Evolutionary conservation across 53 echinoderm and acorn worm genomes (phyloP).

Genomic region (Temnopleurus reevesii): DNA sequence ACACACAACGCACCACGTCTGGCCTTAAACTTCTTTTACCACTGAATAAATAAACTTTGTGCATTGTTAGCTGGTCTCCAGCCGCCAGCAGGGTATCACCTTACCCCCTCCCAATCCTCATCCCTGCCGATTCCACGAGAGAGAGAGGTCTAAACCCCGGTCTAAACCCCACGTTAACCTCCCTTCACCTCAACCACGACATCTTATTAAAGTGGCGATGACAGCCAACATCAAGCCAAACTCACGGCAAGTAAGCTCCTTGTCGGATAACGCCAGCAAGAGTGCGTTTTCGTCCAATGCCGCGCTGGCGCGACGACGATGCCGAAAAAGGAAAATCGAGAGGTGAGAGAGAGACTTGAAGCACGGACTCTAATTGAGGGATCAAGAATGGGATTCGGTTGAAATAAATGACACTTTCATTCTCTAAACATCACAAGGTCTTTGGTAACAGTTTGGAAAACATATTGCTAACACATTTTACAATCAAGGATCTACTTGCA

Average conservation of each 20-base stretch:
- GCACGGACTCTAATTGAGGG: slow-evolving; percentile 29
- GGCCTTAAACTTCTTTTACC: slow-evolving; percentile 43
- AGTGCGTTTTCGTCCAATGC: slow-evolving; percentile 20
- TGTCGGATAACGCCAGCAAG: slow-evolving; percentile 23
- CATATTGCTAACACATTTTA: slow-evolving; percentile 52
- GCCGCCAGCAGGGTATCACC: slow-evolving; percentile 9
- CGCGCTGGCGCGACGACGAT: background rate
- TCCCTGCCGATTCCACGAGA: slow-evolving; percentile 3
- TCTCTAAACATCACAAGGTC: slow-evolving; percentile 42
- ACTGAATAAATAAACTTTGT: slow-evolving; percentile 37
- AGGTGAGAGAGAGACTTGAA: background rate
- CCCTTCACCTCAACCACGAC: slow-evolving; percentile 28
- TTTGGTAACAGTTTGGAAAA: slow-evolving; percentile 38
- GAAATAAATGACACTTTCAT: slow-evolving; percentile 39
- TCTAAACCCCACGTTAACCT: slow-evolving; percentile 36
- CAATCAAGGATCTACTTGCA: slow-evolving; percentile 4
- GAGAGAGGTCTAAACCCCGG: background rate
- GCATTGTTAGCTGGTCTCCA: slow-evolving; percentile 23
- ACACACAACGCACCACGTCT: background rate
- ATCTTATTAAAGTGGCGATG: slow-evolving; percentile 39
- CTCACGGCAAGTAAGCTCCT: slow-evolving; percentile 25
- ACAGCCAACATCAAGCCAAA: slow-evolving; percentile 24
- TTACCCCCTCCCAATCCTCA: slow-evolving; percentile 33
- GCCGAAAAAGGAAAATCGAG: background rate
- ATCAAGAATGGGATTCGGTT: background rate